Conservation (phyloP, 2,797 vertebrate genomes). For the Podarcis lilfordi region DNA sequence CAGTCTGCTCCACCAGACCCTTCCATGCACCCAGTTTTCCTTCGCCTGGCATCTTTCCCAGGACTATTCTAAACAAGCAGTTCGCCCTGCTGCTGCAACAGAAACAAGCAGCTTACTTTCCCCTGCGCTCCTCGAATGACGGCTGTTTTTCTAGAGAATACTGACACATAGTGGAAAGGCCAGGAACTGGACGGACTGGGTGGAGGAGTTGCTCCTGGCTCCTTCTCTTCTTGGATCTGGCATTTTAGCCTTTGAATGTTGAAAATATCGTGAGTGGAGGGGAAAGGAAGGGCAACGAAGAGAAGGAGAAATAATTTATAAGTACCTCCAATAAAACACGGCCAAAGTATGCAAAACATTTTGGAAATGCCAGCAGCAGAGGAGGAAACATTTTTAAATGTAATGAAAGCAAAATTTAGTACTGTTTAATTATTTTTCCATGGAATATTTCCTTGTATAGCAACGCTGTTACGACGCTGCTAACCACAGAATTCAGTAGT, state of each 20-base stretch:
- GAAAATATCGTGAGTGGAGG: neutral
- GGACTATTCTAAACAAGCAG: neutral
- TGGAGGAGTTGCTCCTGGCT: neutral
- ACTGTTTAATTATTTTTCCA: constrained; percentile 62
- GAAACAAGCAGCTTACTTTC: neutral
- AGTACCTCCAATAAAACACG: constrained; percentile 48
- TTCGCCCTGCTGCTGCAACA: neutral
- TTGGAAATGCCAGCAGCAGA: constrained; percentile 54
- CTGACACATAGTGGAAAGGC: constrained; percentile 8
- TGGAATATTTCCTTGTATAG: constrained; percentile 73
- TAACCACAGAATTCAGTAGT: constrained; percentile 37
- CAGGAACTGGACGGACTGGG: neutral
- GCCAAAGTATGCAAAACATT: constrained; percentile 65
- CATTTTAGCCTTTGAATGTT: neutral
- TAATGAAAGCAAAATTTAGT: constrained; percentile 51
- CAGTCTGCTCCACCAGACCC: neutral
- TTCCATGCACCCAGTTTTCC: neutral
- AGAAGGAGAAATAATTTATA: constrained; percentile 44
- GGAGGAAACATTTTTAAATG: constrained; percentile 49
- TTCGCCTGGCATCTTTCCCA: neutral
- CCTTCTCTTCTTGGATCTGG: neutral
- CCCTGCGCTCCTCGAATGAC: neutral
- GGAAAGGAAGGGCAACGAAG: neutral
- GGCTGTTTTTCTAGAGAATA: constrained; percentile 13
- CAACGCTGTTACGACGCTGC: constrained; percentile 47